phyloP scores from a whole-genome alignment of 1,140 invertebrate genomes.

The Acromyrmex echinatior region DNA sequence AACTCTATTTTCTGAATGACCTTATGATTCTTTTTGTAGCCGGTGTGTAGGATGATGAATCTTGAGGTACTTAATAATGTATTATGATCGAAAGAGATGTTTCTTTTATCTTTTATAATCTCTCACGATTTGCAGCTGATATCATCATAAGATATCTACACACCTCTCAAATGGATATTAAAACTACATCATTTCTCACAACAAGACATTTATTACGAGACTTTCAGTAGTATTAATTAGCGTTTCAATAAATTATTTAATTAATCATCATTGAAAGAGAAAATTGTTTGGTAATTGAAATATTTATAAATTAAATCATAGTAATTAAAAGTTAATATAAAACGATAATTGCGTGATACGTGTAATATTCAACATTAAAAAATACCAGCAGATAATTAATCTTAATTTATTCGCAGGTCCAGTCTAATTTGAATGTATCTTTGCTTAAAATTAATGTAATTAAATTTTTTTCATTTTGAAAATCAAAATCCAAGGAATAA shows the following conservation, averaged over 20 bases:
- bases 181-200: neutral
- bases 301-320: conserved; percentile 4
- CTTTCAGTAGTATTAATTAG: neutral
- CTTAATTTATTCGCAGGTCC: too few relatives aligned
- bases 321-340: neutral
- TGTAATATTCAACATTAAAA: neutral
- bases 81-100: conserved; percentile 5
- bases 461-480: too few relatives aligned
- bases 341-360: neutral
- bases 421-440: too few relatives aligned
- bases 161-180: neutral
- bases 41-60: conserved; percentile 1
- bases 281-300: neutral
- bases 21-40: neutral
- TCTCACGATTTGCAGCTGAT: conserved; percentile 21
- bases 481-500: too few relatives aligned
- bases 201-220: neutral
- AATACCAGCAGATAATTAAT: neutral
- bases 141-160: neutral
- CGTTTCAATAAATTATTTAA: too few relatives aligned
- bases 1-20: conserved; percentile 10
- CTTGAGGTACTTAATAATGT: neutral
- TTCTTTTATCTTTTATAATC: conserved; percentile 12
- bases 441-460: too few relatives aligned
- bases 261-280: neutral